These are phyloP conservation scores for Clarias magur DNA, from an alignment of 2,113 vertebrate species.

Conservation along the genomic window DNA sequence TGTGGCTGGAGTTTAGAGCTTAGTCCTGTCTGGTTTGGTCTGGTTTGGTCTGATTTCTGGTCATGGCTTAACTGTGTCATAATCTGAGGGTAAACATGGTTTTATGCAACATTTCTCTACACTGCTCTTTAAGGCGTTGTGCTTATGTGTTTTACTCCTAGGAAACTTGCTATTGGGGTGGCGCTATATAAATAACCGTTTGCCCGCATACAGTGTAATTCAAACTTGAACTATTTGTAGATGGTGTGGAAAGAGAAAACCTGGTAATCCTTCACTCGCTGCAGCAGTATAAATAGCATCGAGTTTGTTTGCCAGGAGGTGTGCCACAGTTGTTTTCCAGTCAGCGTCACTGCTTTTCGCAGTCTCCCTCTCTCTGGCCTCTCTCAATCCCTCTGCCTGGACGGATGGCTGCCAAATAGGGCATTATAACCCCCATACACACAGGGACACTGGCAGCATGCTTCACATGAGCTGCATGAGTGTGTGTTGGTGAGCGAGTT, in stretches of 20 bases:
- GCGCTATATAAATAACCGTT: conserved; percentile 34
- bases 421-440: conserved; percentile 42
- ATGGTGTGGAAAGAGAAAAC: conserved; percentile 56
- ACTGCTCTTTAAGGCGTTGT: background rate
- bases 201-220: conserved; percentile 46
- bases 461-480: background rate
- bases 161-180: conserved; percentile 37
- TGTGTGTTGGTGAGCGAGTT: background rate
- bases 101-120: conserved; percentile 28
- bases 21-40: conserved; percentile 6
- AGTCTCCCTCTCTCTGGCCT: conserved; percentile 54
- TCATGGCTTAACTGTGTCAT: conserved; percentile 24
- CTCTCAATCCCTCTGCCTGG: conserved; percentile 37
- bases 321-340: conserved; percentile 69
- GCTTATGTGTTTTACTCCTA: conserved; percentile 26
- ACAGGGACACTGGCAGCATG: background rate
- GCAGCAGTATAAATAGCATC: conserved; percentile 62
- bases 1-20: background rate
- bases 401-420: conserved; percentile 50
- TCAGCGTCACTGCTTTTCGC: conserved; percentile 51
- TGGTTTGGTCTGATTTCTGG: conserved; percentile 15
- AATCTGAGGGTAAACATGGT: conserved; percentile 18
- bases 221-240: conserved; percentile 57
- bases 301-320: conserved; percentile 57
- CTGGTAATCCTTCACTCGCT: conserved; percentile 55